Base-by-base conservation (phyloP, 2,797 vertebrate species). In the Epinephelus coioides region DNA sequence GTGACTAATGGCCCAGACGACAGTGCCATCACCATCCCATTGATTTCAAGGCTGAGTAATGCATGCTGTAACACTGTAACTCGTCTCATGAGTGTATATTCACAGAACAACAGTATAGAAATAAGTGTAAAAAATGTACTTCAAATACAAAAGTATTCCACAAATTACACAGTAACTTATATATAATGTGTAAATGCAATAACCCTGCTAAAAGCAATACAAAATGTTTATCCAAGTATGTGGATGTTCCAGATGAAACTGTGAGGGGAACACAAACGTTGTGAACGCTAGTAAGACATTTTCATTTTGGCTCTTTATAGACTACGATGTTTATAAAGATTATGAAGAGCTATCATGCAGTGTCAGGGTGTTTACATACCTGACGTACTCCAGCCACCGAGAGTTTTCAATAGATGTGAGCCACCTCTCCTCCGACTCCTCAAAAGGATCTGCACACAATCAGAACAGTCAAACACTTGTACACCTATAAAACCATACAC, bases 361-460 rank as follows among this genome's bases (percentile, higher is more conserved):
- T 10, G 46, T 50, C 43, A 61, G 30, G 15, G 61, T 75, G 59
- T 79, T 82, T 65, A 93, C 94, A 77, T 94, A 99, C 98, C 98
- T 97, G 78, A 99, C 88, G 12, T 97, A 96, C 79, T 99, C 98
- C 59, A 99, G 92, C 98, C 98, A 99, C 62, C 85, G 96, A 13
- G 97, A 97, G 90, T 89, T 97, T 78, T 99, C 98, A 84, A 99
- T 92, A 2, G 95, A 96, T 3, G 98, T 97, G 12, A 98, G 87
- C 98, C 98, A 99, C 83, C 97, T 97, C 87, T 99, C 98, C 79
- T 99, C 98, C 0, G 96, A 96, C 93, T 99, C 98, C 90, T 98
- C 98, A 92, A 98, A 99, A 34, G 97, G 96, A 82, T 99, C 98
- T 96, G 81, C 21, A 76, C 17, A 66, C n/a, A 89, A 59, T 72